Conservation (phyloP, 1,140 invertebrate species). For the Psix sp. region DNA sequence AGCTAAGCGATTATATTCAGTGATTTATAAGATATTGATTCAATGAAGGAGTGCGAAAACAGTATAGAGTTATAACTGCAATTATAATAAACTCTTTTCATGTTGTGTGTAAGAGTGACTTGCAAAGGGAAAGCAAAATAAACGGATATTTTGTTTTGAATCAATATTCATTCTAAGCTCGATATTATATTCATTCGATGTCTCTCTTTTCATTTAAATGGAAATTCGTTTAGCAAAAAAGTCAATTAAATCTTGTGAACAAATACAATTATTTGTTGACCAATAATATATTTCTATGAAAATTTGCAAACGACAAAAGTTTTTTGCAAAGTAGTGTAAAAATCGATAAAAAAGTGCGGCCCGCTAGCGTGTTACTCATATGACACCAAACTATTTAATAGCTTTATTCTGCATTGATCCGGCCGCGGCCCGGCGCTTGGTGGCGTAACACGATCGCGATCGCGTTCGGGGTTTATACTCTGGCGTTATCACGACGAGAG, state of each 20-base stretch:
- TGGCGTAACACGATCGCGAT: constrained; percentile 62
- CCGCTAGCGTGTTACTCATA: constrained; percentile 57
- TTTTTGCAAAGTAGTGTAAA: constrained; percentile 12
- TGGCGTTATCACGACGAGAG: constrained; percentile 48
- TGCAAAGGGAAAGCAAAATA: too few species aligned
- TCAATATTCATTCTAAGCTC: too few species aligned
- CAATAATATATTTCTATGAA: not conserved
- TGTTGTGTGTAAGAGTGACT: too few species aligned
- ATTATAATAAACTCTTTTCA: not conserved
- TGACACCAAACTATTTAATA: constrained; percentile 64
- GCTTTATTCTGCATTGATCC: constrained; percentile 68
- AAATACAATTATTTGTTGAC: not conserved
- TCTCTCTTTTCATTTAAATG: too few species aligned
- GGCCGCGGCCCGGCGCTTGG: constrained; percentile 41
- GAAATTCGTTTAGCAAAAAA: too few species aligned
- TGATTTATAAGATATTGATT: constrained; percentile 8
- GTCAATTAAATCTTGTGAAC: too few species aligned
- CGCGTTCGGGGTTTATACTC: constrained; percentile 52
- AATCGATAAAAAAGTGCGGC: constrained; percentile 50
- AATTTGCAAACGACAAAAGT: not conserved
- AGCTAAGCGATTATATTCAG: not conserved
- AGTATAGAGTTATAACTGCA: not conserved
- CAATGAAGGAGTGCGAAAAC: constrained; percentile 1
- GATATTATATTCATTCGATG: too few species aligned
- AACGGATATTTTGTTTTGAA: too few species aligned